Percentiles rank a stretch among this genome's conserved stretches.
Evolutionary conservation across 2,797 vertebrate genomes (phyloP).

Genomic region (Pantherophis alleghaniensis): DNA sequence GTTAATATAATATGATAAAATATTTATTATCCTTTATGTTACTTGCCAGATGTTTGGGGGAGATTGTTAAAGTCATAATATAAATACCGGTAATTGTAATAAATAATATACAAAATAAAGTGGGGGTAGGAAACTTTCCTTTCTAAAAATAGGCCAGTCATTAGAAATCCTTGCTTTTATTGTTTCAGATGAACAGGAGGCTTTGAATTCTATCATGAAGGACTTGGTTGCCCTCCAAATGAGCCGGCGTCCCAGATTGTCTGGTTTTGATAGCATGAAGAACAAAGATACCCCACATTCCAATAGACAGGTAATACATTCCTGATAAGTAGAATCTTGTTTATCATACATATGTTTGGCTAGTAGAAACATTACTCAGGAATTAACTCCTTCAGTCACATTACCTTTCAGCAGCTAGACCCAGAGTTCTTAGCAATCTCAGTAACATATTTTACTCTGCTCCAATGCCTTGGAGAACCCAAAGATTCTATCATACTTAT

Average conservation of each 20-base stretch:
- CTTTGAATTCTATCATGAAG: constrained; percentile 98
- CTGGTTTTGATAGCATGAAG: constrained; percentile 87
- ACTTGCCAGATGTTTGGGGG: background rate
- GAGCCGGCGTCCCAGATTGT: constrained; percentile 84
- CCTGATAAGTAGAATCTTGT: background rate
- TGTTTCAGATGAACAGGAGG: constrained; percentile 90
- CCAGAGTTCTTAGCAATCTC: background rate
- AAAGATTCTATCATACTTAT: background rate
- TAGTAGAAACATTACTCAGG: background rate
- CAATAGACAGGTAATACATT: constrained; percentile 83
- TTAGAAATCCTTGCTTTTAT: constrained; percentile 33
- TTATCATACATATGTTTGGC: constrained; percentile 35
- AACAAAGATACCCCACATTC: constrained; percentile 79
- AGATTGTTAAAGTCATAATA: background rate
- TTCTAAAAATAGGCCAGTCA: background rate
- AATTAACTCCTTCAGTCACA: background rate
- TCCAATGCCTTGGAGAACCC: background rate
- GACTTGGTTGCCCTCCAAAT: constrained; percentile 97
- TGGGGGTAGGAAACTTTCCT: background rate
- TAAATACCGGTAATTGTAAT: background rate
- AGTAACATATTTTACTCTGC: background rate
- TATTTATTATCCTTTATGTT: background rate
- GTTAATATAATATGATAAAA: background rate
- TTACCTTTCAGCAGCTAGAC: background rate
- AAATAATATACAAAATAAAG: background rate